A percentile compares a stretch with the other conserved stretches of the same genome.
Conservation (phyloP, 2,888 invertebrate species). For the Chrysolina oricalcia region DNA sequence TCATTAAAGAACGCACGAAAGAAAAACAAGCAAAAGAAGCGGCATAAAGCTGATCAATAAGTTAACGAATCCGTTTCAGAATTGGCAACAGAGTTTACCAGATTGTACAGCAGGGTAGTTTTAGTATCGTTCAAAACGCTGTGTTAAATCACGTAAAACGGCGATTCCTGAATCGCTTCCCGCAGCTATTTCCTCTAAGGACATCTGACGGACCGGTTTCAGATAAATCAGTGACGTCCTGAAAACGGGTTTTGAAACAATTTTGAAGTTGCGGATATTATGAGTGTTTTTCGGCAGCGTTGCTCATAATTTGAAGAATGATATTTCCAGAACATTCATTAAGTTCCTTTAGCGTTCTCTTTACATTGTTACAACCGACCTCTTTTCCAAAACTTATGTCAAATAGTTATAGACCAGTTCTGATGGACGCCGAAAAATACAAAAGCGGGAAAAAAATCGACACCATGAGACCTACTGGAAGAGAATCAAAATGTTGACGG, state of each 20-base stretch:
- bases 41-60: conserved; percentile 18
- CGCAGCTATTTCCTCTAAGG: conserved; percentile 23
- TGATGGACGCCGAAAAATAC: no score
- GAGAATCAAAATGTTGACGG: no score
- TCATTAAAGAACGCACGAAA: conserved; percentile 10
- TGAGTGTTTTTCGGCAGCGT: no score
- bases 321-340: no score
- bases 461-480: no score
- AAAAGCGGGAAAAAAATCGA: no score
- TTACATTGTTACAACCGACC: no score
- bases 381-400: no score
- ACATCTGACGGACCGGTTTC: conserved; percentile 3
- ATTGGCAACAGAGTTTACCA: conserved; percentile 23
- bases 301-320: no score
- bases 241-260: background rate
- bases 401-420: no score
- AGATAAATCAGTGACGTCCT: conserved; percentile 11
- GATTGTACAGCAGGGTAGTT: conserved; percentile 21
- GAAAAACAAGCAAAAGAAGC: background rate
- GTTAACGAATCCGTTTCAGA: conserved; percentile 14
- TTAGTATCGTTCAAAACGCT: conserved; percentile 17
- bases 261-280: no score
- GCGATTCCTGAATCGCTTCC: conserved; percentile 17
- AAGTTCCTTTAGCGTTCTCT: no score
- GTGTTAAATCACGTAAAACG: conserved; percentile 16